Base-by-base conservation (phyloP, 2,888 invertebrate species). In the Dynastes tityus region DNA sequence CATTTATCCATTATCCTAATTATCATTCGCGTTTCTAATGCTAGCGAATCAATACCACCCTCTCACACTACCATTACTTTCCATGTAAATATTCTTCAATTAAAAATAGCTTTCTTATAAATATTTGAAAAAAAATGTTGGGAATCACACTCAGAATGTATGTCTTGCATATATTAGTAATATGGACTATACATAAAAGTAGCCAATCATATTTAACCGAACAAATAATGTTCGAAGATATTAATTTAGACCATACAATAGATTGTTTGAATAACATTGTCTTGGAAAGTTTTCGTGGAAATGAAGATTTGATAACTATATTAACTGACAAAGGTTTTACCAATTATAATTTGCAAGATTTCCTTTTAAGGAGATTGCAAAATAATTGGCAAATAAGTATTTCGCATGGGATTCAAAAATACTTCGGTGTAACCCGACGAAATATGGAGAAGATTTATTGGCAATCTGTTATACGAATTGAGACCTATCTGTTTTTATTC, bases 401-500 rank as follows among this genome's bases (percentile, higher is more conserved):
- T 29, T 51, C 68, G 5, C 49, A 68, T 13, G 68, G 51, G 22
- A 29, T 40, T 51, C 68, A 68, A 68, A 49, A 2, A 8, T 5
- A 49, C 1, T 68, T 68, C 6, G 11, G 49, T 5, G 4, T n/a
- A 3, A 29, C 49, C 29, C 27, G 29, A 45, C 40, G 51, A 68
- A 45, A 49, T 6, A 51, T 63, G 22, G 27, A 74, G 8, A 74
- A 61, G 45, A 74, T n/a, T 45, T 61, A 63, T 49, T 58, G 40
- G 2, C 61, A 61, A 13, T 55, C 73, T 27, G 8, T 45, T 2
- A 22, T 61, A n/a, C 29, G 40, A 61, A 22, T 40, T 3, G 55
- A 61, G 6, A 82, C 78, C 40, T 80, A 80, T 67, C 22, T 83
- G 22, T 55, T 81, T 3, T 74, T 83, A 29, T 51, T 81, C 2